Evolutionary conservation across 2,797 vertebrate species (phyloP).

Genomic region (Morelia viridis): DNA sequence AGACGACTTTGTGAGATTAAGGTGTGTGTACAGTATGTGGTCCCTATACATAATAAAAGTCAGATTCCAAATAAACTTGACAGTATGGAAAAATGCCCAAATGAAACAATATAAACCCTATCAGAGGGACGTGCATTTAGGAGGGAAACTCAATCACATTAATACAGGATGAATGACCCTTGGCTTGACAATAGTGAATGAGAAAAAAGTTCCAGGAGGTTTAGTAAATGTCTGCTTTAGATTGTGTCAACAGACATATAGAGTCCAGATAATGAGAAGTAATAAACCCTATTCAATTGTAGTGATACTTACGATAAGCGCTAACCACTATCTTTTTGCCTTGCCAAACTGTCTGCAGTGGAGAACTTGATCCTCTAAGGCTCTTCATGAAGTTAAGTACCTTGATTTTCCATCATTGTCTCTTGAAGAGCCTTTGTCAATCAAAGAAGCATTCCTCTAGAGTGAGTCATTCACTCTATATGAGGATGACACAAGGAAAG

Average conservation of each 20-base stretch:
- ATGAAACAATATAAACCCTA: not conserved
- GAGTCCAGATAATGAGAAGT: not conserved
- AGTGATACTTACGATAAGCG: not conserved
- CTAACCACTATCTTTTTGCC: not conserved
- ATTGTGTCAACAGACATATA: not conserved
- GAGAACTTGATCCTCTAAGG: not conserved
- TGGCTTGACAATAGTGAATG: not conserved
- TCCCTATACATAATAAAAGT: not conserved
- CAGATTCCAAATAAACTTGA: not conserved
- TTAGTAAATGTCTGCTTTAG: not conserved
- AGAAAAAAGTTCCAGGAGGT: not conserved
- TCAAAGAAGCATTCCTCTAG: not conserved
- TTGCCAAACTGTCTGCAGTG: not conserved
- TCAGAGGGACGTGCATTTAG: not conserved
- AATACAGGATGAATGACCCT: not conserved
- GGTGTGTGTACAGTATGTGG: not conserved
- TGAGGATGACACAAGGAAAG: not conserved
- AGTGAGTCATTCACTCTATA: not conserved
- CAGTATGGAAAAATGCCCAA: not conserved
- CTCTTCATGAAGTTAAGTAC: not conserved
- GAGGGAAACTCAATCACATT: not conserved
- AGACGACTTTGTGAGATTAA: not conserved
- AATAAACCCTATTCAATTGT: not conserved
- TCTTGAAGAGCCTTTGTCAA: not conserved
- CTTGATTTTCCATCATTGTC: not conserved